Conservation (phyloP, 2,113 vertebrate genomes). For the Terrapene triunguis region DNA sequence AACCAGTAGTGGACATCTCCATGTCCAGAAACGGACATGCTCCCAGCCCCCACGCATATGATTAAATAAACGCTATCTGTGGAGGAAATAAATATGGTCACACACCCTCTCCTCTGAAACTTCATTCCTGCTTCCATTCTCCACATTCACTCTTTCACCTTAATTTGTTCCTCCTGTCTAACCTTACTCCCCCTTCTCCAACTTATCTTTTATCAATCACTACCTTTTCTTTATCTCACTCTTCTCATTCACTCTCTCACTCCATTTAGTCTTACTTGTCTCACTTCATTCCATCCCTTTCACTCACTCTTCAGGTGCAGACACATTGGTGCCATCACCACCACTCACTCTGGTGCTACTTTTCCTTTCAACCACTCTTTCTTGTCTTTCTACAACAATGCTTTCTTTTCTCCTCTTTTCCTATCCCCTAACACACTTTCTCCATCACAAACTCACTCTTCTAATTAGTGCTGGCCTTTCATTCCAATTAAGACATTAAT, state of each 20-base stretch:
- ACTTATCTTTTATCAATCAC: neutral
- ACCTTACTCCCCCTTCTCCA: too few relatives aligned
- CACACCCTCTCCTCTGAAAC: neutral
- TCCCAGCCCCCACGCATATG: accelerated
- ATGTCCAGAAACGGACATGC: accelerated
- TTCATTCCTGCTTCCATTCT: neutral
- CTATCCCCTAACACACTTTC: neutral
- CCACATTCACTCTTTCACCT: neutral
- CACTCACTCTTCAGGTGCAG: neutral
- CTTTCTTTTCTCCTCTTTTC: neutral
- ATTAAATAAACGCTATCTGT: neutral
- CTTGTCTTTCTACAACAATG: neutral
- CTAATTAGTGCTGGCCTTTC: too few relatives aligned
- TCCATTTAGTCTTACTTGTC: neutral
- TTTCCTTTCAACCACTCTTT: neutral
- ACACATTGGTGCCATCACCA: too few relatives aligned
- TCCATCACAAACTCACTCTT: too few relatives aligned
- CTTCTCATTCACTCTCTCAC: neutral
- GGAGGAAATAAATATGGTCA: neutral
- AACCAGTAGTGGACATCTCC: accelerated
- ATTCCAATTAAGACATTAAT: too few relatives aligned
- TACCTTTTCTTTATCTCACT: neutral
- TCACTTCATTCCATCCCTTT: neutral
- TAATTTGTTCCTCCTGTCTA: neutral
- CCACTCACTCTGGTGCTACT: neutral